Percentiles rank a stretch among this genome's conserved stretches.
Conservation (phyloP, 1,140 invertebrate species). For the Lasioglossum albipes region DNA sequence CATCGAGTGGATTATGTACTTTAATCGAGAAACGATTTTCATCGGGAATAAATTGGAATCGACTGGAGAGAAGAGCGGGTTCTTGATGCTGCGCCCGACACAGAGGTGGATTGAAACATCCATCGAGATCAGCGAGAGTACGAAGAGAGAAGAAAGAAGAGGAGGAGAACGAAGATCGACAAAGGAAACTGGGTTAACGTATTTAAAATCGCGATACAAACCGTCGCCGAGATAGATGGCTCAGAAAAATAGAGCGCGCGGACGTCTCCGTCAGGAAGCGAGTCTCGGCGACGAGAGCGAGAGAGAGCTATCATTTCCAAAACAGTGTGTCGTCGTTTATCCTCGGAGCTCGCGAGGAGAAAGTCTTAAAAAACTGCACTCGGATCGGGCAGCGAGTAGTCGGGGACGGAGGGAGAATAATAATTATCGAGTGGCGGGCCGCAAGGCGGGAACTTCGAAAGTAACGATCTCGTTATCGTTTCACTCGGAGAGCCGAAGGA, state of each 20-base stretch:
- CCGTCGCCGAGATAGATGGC: conserved; percentile 4
- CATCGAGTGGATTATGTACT: conserved; percentile 30
- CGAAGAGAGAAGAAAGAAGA: background rate
- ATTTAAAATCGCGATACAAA: conserved; percentile 45
- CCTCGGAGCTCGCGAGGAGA: background rate
- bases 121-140: conserved; percentile 9
- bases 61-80: background rate
- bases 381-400: background rate
- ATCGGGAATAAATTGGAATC: conserved; percentile 39
- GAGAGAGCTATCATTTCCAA: too few relatives aligned
- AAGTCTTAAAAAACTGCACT: conserved; percentile 14
- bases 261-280: background rate
- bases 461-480: conserved; percentile 66
- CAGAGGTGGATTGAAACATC: conserved; percentile 8
- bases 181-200: conserved; percentile 43
- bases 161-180: background rate
- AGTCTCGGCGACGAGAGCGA: background rate
- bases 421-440: conserved; percentile 48
- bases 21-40: conserved; percentile 34
- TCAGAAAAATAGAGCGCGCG: background rate
- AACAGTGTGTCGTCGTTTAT: too few relatives aligned
- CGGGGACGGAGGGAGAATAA: conserved; percentile 43
- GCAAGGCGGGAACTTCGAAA: conserved; percentile 59
- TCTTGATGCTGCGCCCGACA: conserved; percentile 8
- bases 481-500: conserved; percentile 58